Conservation (phyloP, 1,140 invertebrate genomes). For the Heliothis virescens region DNA sequence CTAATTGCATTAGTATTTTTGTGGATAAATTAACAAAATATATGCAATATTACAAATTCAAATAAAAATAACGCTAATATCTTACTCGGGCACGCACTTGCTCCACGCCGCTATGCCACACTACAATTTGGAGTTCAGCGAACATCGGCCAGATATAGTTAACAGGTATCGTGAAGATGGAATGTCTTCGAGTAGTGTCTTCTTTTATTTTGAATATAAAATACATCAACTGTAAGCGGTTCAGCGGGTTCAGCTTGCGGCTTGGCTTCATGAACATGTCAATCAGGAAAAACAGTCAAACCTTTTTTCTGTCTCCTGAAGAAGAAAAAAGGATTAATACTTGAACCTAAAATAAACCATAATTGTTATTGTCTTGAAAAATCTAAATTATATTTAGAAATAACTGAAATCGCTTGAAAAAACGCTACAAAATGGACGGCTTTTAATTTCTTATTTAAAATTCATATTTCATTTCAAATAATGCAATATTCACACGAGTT, state of each 20-base stretch:
- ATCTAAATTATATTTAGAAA: background rate
- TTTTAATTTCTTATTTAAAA: conserved; percentile 16
- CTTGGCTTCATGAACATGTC: no score
- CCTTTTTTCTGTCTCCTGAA: no score
- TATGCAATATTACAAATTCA: conserved; percentile 86
- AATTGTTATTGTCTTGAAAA: no score
- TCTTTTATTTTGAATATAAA: no score
- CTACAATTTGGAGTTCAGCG: conserved; percentile 57
- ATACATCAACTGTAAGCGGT: no score
- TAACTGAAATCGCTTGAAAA: background rate
- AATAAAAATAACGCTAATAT: conserved; percentile 86
- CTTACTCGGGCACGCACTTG: conserved; percentile 84
- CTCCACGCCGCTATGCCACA: conserved; percentile 63
- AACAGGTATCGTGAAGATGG: conserved; percentile 63
- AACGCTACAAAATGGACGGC: background rate
- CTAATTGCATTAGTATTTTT: conserved; percentile 85
- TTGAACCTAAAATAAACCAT: no score
- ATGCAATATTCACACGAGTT: conserved; percentile 12
- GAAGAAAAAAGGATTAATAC: no score
- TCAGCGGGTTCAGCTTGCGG: no score
- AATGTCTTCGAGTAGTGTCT: conserved; percentile 73
- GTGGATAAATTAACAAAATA: conserved; percentile 85
- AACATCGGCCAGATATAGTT: conserved; percentile 58
- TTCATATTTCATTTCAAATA: conserved; percentile 32
- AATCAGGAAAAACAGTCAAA: no score